Evolutionary conservation across 2,113 vertebrate genomes (phyloP), one percentile per base, ranked within the genome.

Genomic region (Apeltes quadracus): DNA sequence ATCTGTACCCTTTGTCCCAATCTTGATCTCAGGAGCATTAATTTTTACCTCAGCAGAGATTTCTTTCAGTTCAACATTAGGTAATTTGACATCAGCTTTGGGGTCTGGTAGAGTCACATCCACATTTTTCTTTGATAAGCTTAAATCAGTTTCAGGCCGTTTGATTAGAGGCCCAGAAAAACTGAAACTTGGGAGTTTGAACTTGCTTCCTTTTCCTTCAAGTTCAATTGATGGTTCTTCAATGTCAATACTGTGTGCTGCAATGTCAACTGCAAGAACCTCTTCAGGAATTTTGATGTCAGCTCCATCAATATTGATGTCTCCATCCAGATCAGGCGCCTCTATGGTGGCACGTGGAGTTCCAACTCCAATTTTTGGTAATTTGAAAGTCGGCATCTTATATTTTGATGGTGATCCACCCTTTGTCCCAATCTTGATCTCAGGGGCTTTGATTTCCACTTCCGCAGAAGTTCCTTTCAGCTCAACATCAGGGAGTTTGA

Each of bases 361-460:
- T 13, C 16, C 12, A 38, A 18, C 25, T 61, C 80, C 87, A 85
- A 90, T 80, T 83, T 63, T 84, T 0, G 88, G 85, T 2, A 88
- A 7, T 70, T 87, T 89, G 10, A 89, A 81, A 23, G 39, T 36
- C 1, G 86, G 82, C 61, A 88, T 43, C 46, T 85, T 90, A 62
- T 80, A 86, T 78, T 83, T 86, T 64, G 67, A 79, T 32, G 74
- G 51, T 22, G 82, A 76, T 61, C 27, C 80, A 34, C 16, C 27
- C 1, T 23, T 78, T 36, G 18, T 20, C 20, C 22, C 9, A 38
- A 62, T 34, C 27, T 79, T 39, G 11, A 67, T 55, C 5, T 54
- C 61, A 55, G 83, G 75, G 10, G n/a, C 43, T 63, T 55, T 72
- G 1, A 82, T 61, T 29, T 82, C 59, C 2, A 61, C 38, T 44